phyloP scores from a whole-genome alignment of 2,888 invertebrate genomes.

The Erebia aethiops region DNA sequence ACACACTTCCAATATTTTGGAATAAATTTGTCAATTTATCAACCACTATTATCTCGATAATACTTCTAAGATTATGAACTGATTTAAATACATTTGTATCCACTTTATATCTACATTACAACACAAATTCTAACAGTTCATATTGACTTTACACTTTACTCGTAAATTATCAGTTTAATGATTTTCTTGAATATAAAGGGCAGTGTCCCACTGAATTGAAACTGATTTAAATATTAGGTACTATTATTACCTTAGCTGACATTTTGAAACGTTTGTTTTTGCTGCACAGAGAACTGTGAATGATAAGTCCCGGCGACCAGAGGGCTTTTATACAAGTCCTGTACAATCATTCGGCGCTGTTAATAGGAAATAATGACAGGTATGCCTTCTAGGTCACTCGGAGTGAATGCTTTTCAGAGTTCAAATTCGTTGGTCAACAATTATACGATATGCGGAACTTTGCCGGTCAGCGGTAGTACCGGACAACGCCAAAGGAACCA shows the following conservation, averaged over 20 bases:
- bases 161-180: slow-evolving; percentile 4
- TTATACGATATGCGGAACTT: slow-evolving; percentile 68
- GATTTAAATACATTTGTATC: slow-evolving; percentile 5
- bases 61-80: background rate
- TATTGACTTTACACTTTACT: background rate
- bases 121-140: background rate
- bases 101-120: background rate
- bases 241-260: slow-evolving; percentile 73
- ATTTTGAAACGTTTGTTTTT: slow-evolving; percentile 72
- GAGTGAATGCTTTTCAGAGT: slow-evolving; percentile 68
- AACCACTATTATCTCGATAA: background rate
- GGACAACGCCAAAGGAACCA: slow-evolving; percentile 45
- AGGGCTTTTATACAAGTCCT: slow-evolving; percentile 66
- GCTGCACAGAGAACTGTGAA: slow-evolving; percentile 75
- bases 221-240: slow-evolving; percentile 29
- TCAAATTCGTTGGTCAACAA: slow-evolving; percentile 62
- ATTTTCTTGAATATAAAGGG: slow-evolving; percentile 11
- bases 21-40: background rate
- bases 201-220: slow-evolving; percentile 13
- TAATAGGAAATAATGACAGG: slow-evolving; percentile 76
- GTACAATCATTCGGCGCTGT: slow-evolving; percentile 64
- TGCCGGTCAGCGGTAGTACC: slow-evolving; percentile 33
- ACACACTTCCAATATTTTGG: background rate
- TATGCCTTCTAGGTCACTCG: slow-evolving; percentile 67
- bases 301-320: slow-evolving; percentile 63